Percentiles rank a stretch among this genome's conserved stretches.
Evolutionary conservation across 2,888 invertebrate genomes (phyloP).

Genomic region (Prenolepis imparis): DNA sequence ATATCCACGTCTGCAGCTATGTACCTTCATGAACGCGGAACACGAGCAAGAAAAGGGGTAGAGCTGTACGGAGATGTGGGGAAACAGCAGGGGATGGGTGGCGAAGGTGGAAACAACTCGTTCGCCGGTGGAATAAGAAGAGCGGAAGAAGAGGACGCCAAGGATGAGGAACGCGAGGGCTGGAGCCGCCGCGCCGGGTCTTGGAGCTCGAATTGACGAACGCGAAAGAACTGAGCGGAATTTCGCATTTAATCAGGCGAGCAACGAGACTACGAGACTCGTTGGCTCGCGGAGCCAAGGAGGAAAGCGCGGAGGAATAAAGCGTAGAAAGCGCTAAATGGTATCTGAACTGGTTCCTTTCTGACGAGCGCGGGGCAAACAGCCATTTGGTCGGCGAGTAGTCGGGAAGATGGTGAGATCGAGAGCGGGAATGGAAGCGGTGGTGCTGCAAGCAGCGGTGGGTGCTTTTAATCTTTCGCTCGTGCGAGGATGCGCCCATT

Average conservation of each 20-base stretch:
- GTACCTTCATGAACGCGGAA: conserved; percentile 36
- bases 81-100: background rate
- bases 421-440: conserved; percentile 53
- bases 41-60: conserved; percentile 39
- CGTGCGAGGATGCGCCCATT: conserved; percentile 80
- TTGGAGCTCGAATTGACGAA: conserved; percentile 69
- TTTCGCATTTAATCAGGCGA: conserved; percentile 83
- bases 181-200: conserved; percentile 51
- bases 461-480: conserved; percentile 80
- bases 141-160: conserved; percentile 39
- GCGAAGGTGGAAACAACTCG: conserved; percentile 60
- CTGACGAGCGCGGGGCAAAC: conserved; percentile 68
- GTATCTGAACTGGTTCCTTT: conserved; percentile 76
- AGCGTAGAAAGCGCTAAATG: conserved; percentile 77
- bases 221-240: conserved; percentile 78
- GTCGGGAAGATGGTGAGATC: conserved; percentile 72
- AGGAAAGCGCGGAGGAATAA: conserved; percentile 67
- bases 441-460: conserved; percentile 58
- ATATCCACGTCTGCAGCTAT: conserved; percentile 73
- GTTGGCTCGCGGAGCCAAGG: conserved; percentile 51
- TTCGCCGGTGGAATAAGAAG: conserved; percentile 64
- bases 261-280: conserved; percentile 73
- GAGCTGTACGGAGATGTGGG: conserved; percentile 31
- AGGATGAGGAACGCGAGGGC: conserved; percentile 46
- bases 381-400: conserved; percentile 75